Evolutionary conservation across 2,797 vertebrate genomes (phyloP).

Genomic region (Glyptemys insculpta): DNA sequence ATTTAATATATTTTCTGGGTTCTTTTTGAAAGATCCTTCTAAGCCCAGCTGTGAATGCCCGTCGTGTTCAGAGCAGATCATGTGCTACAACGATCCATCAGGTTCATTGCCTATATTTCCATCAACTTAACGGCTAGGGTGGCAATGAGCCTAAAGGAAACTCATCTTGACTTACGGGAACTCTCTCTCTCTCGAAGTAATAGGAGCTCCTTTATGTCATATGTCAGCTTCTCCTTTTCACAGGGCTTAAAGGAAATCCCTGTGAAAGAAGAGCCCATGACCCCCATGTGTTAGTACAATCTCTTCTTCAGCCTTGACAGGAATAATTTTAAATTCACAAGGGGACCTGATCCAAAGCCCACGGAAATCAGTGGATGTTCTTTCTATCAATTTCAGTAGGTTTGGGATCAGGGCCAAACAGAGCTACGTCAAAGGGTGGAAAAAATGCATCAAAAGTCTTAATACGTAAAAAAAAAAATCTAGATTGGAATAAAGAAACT

Average conservation of each 20-base stretch:
- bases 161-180: background rate
- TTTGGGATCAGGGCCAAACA: background rate
- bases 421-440: background rate
- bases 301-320: background rate
- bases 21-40: background rate
- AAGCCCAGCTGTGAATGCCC: background rate
- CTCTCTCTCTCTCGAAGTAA: background rate
- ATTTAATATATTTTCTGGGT: background rate
- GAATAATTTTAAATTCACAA: background rate
- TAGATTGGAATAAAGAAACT: slow-evolving; percentile 32
- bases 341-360: background rate
- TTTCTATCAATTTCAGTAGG: background rate
- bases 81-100: background rate
- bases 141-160: background rate
- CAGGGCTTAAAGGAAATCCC: background rate
- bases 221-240: background rate
- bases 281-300: background rate
- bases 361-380: background rate
- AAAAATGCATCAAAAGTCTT: background rate
- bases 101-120: background rate
- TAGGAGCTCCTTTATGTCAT: background rate
- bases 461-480: background rate
- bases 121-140: background rate
- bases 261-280: background rate
- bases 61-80: background rate